Percentiles rank a stretch among this genome's conserved stretches.
Conservation (phyloP, 2,888 invertebrate genomes). For the Trachelus tabidus region DNA sequence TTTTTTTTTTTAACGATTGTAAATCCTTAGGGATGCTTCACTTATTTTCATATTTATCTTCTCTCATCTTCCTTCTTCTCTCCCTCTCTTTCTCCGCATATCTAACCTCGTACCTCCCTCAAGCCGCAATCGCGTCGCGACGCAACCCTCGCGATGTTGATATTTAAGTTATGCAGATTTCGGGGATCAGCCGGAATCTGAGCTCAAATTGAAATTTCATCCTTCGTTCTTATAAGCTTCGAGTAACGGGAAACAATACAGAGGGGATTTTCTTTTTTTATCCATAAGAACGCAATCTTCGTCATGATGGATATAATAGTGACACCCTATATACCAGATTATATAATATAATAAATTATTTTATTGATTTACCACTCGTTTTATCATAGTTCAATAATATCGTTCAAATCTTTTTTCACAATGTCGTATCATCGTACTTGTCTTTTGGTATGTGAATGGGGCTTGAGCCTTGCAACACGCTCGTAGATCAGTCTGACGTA, state of each 20-base stretch:
- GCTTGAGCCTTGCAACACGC: background rate
- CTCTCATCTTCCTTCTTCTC: background rate
- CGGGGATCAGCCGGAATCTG: constrained; percentile 35
- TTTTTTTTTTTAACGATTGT: too few species aligned
- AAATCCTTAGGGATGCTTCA: background rate
- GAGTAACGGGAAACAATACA: background rate
- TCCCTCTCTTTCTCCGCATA: background rate
- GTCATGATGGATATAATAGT: too few species aligned
- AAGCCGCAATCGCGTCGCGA: background rate
- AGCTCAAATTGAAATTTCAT: constrained; percentile 50
- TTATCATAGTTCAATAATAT: too few species aligned
- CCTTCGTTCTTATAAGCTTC: constrained; percentile 27
- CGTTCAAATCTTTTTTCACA: too few species aligned
- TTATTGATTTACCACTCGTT: too few species aligned
- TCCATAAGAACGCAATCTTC: background rate
- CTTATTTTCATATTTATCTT: constrained; percentile 13
- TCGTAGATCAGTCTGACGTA: constrained; percentile 7
- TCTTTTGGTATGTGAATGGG: too few species aligned
- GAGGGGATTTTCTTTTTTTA: background rate
- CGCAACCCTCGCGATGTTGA: constrained; percentile 13
- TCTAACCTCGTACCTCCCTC: background rate
- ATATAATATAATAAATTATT: too few species aligned
- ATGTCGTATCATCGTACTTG: too few species aligned
- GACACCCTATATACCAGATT: too few species aligned
- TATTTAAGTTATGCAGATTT: constrained; percentile 43